phyloP scores from a whole-genome alignment of 53 echinoderm and acorn worm species.

The Luidia sarsii region DNA sequence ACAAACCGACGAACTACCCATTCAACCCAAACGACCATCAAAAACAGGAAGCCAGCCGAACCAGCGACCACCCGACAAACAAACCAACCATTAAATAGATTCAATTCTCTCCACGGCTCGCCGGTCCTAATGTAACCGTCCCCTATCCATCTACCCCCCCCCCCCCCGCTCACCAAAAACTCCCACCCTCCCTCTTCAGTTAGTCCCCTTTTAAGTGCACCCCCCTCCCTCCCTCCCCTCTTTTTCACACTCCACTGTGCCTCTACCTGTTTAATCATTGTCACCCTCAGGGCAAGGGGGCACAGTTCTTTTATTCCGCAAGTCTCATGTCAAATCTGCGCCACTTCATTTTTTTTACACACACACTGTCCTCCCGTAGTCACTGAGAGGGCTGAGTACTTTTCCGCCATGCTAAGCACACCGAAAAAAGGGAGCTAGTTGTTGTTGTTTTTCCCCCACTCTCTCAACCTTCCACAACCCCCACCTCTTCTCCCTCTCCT shows the following conservation, averaged over 20 bases:
- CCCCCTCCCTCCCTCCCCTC: background rate
- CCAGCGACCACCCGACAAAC: too few species aligned
- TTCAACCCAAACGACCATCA: too few species aligned
- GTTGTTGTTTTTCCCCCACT: too few species aligned
- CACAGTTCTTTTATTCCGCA: background rate
- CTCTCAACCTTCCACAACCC: too few species aligned
- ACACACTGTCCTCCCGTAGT: background rate
- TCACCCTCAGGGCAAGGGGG: background rate
- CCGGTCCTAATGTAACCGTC: too few species aligned
- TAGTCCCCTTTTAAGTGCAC: background rate
- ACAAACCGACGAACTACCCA: too few species aligned
- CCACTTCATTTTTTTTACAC: constrained; percentile 5
- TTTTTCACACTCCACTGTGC: constrained; percentile 30
- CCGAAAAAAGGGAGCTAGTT: constrained; percentile 38
- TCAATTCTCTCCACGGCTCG: too few species aligned
- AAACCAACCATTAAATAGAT: too few species aligned
- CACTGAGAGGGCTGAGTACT: constrained; percentile 31
- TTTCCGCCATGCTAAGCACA: constrained; percentile 29
- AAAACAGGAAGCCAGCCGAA: too few species aligned
- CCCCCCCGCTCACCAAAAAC: constrained; percentile 1
- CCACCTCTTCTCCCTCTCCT: constrained; percentile 8
- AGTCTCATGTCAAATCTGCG: background rate
- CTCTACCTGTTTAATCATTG: constrained; percentile 33
- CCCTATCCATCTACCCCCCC: too few species aligned
- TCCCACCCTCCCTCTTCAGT: background rate